Conservation (phyloP, 35 echinoderm and acorn worm species). For the Eucidaris tribuloides region DNA sequence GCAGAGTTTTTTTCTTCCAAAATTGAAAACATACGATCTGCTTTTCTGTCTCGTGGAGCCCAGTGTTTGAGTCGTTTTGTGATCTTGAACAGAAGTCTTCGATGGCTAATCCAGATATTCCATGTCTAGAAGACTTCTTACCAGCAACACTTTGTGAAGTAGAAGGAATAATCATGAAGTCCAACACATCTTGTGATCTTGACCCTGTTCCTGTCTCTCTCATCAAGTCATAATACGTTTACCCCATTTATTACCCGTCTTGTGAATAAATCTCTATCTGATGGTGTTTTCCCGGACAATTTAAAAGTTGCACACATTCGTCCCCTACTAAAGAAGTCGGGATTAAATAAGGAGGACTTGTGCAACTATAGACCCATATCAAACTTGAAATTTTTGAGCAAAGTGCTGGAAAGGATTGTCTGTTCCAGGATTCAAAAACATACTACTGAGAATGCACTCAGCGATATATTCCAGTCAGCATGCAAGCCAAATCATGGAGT, state of each 20-base stretch:
- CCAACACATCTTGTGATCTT: background rate
- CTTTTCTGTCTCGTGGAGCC: background rate
- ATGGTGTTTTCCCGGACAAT: background rate
- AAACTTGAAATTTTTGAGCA: conserved; percentile 3
- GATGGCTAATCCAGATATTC: background rate
- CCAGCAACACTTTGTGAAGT: background rate
- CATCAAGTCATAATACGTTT: background rate
- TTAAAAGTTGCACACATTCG: background rate
- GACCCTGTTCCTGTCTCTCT: background rate
- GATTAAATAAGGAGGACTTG: background rate
- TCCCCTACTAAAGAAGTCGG: background rate
- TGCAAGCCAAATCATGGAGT: too few species aligned
- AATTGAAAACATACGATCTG: background rate
- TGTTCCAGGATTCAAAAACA: conserved; percentile 6
- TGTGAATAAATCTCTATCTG: background rate
- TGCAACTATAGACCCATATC: conserved; percentile 21
- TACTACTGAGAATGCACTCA: background rate
- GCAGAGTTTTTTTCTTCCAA: background rate
- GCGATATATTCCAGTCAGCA: background rate
- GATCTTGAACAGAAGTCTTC: background rate
- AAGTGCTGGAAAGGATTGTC: conserved; percentile 28
- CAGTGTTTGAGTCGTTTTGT: background rate
- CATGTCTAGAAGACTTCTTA: background rate
- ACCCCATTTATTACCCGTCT: background rate
- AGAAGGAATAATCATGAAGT: background rate